Evolutionary conservation across 1,140 invertebrate genomes (phyloP).

Genomic region (Semibalanus balanoides): DNA sequence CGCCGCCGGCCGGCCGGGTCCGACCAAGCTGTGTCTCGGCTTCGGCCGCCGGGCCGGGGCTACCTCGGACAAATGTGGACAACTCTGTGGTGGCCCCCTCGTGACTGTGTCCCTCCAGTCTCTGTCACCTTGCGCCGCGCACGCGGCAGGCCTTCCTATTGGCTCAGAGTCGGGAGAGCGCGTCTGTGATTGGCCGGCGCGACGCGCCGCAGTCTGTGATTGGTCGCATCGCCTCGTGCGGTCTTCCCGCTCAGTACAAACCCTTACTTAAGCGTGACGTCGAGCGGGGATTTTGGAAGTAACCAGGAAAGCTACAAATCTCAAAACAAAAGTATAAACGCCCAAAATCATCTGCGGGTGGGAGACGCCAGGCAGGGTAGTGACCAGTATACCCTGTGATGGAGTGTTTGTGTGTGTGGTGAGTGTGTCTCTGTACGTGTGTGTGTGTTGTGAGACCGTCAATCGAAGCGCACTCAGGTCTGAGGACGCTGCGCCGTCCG

Average conservation of each 20-base stretch:
- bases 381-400: background rate
- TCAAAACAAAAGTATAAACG: background rate
- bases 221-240: background rate
- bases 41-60: too few species aligned
- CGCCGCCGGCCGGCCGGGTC: too few species aligned
- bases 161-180: background rate
- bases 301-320: background rate
- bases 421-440: too few species aligned
- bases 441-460: background rate
- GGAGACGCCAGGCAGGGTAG: background rate
- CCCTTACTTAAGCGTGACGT: background rate
- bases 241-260: background rate
- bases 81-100: too few species aligned
- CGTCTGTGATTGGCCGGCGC: background rate
- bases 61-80: too few species aligned
- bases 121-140: background rate
- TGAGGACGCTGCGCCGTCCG: too few species aligned
- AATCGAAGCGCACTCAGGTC: background rate
- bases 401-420: too few species aligned
- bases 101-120: background rate
- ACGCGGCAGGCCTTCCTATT: background rate
- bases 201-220: background rate
- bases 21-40: too few species aligned
- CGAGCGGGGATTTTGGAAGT: background rate
- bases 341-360: background rate